phyloP scores from a whole-genome alignment of 2,113 vertebrate genomes.

The Zeus faber region DNA sequence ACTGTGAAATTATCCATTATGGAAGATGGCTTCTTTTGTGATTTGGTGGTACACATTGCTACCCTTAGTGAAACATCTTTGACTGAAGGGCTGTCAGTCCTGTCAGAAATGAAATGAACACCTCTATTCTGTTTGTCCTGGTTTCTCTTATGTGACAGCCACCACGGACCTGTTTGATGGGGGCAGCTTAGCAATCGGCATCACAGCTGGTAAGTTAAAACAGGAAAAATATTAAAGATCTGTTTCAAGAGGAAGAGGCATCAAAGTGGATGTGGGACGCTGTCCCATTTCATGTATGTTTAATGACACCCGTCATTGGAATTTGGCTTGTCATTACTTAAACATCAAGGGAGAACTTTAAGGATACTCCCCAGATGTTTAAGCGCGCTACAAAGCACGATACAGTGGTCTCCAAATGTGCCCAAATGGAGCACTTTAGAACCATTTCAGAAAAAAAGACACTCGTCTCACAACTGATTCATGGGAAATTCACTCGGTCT shows the following conservation, averaged over 20 bases:
- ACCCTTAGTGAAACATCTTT: constrained; percentile 15
- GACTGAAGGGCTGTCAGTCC: constrained; percentile 30
- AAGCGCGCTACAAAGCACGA: constrained; percentile 54
- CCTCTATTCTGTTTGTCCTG: constrained; percentile 26
- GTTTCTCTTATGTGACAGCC: constrained; percentile 23
- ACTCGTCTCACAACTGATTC: too few relatives aligned
- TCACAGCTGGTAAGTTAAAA: constrained; percentile 19
- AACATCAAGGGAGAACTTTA: constrained; percentile 54
- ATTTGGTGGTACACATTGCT: constrained; percentile 16
- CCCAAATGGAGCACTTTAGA: too few relatives aligned
- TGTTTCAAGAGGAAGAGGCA: constrained; percentile 43
- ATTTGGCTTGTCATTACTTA: constrained; percentile 61
- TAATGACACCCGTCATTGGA: constrained; percentile 52
- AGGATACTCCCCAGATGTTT: constrained; percentile 46
- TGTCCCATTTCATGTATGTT: constrained; percentile 65
- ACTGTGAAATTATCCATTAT: constrained; percentile 39
- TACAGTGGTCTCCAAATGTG: constrained; percentile 42
- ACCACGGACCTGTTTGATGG: constrained; percentile 1
- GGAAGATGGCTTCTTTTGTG: constrained; percentile 18
- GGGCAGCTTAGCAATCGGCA: constrained; percentile 13
- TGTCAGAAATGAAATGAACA: constrained; percentile 19
- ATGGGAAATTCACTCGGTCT: too few relatives aligned
- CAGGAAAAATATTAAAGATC: constrained; percentile 38
- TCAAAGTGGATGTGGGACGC: constrained; percentile 53
- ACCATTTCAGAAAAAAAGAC: too few relatives aligned